These are phyloP conservation scores for Ataeniobius toweri DNA, from an alignment of 2,797 vertebrate genomes.

Conservation along the genomic window DNA sequence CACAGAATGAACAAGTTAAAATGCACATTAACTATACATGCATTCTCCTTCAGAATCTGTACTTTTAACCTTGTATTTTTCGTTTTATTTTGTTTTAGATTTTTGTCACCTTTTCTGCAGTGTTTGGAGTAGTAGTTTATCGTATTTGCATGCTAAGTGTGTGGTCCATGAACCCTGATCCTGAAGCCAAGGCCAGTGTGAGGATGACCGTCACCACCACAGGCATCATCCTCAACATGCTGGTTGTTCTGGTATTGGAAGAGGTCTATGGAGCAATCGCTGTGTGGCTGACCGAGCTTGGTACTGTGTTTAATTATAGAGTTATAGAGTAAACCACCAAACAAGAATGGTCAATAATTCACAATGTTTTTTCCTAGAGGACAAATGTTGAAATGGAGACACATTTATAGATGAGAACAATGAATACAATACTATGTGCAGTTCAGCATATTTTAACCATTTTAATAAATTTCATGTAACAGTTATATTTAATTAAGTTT, in stretches of 20 bases:
- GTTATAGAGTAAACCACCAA: conserved; percentile 3
- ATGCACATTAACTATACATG: neutral
- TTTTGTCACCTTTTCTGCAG: conserved; percentile 90
- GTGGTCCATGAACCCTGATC: conserved; percentile 89
- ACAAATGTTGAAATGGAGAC: neutral
- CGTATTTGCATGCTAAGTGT: conserved; percentile 91
- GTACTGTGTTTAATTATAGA: conserved; percentile 64
- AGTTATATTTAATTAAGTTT: neutral
- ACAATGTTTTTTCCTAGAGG: neutral
- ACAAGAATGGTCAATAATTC: neutral
- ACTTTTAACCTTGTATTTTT: neutral
- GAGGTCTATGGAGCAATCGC: conserved; percentile 96
- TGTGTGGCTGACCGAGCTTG: conserved; percentile 95
- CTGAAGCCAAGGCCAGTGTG: conserved; percentile 87
- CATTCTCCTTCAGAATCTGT: neutral
- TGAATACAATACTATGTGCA: neutral
- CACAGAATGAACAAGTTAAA: neutral
- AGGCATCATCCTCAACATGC: conserved; percentile 94
- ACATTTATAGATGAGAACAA: neutral
- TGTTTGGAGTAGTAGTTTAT: conserved; percentile 93
- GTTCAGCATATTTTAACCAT: neutral
- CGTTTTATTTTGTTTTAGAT: conserved; percentile 76
- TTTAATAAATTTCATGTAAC: neutral
- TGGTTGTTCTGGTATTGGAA: conserved; percentile 94
- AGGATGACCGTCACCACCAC: conserved; percentile 94